A percentile compares a stretch with the other conserved stretches of the same genome.
These are phyloP conservation scores for Oryzias dopingdopingensis DNA, from an alignment of 2,797 vertebrate genomes.

Conservation along the genomic window DNA sequence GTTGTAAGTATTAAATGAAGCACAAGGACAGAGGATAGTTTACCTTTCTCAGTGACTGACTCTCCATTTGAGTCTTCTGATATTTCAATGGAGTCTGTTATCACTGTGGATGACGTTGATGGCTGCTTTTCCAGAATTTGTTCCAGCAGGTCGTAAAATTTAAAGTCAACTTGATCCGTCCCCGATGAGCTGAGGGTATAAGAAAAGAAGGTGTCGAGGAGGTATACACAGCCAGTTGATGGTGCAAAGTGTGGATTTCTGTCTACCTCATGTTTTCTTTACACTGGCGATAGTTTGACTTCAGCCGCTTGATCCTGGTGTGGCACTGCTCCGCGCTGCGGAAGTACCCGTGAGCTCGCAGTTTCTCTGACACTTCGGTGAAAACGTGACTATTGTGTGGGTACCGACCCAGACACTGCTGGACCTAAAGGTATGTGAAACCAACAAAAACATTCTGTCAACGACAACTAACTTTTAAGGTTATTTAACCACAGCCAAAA, in stretches of 20 bases:
- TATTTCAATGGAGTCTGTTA: constrained; percentile 61
- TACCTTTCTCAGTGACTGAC: constrained; percentile 59
- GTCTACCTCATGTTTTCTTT: constrained; percentile 69
- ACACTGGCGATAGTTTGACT: constrained; percentile 71
- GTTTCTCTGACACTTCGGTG: constrained; percentile 68
- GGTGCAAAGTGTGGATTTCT: neutral
- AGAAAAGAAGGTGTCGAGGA: neutral
- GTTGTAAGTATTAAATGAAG: too few relatives aligned
- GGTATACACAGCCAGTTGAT: too few relatives aligned
- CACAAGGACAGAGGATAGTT: neutral
- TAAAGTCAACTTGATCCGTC: constrained; percentile 68
- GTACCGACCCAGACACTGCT: constrained; percentile 64
- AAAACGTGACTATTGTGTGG: constrained; percentile 76
- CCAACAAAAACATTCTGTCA: too few relatives aligned
- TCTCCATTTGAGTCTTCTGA: constrained; percentile 67
- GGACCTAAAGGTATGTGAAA: constrained; percentile 45
- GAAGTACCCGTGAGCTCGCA: constrained; percentile 60
- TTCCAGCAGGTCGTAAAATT: constrained; percentile 76
- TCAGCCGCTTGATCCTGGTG: constrained; percentile 76
- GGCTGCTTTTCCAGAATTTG: constrained; percentile 74
- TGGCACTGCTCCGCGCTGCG: constrained; percentile 75
- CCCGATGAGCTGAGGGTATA: constrained; percentile 47
- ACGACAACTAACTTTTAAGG: too few relatives aligned
- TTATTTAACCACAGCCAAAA: too few relatives aligned
- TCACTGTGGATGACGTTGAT: constrained; percentile 48